Base-by-base conservation (phyloP, 2,888 invertebrate genomes). In the Ctena decussata region DNA sequence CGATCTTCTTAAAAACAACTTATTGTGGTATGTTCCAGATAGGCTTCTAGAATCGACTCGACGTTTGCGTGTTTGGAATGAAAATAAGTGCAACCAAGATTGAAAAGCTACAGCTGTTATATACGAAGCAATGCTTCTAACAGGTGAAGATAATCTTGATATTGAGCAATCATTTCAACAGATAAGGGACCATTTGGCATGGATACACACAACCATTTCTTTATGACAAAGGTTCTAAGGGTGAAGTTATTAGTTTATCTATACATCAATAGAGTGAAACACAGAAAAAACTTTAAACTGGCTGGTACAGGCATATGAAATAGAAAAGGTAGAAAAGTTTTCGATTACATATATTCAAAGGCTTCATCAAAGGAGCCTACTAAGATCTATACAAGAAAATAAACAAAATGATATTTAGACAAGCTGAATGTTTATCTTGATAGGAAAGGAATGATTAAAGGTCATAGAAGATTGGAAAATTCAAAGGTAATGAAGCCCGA, bases 371-470 rank as follows among this genome's bases (percentile, higher is more conserved):
- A 18, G 35, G 6, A 30, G 27, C 32, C 35, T 69, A 18, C 15
- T 69, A 6, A 21, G 27, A 15, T 32, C 27, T 35, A 69, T 69
- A 11, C 12, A 35, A 15, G 37, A 24, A 18, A 37, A 69, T 21
- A 69, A 69, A 69, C 69, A 12, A 35, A 11, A 37, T n/a, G 21
- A 53, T 53, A 11, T 53, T 15, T 18, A 53, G n/a, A 21, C 72
- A 24, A 69, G 21, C 21, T 82, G n/a, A 71, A 77, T 65, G 8
- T 82, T 27, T 32, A 35, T 24, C 8, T 82, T 21, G 82, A 71
- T 46, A 30, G 30, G 24, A 44, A 77, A n/a, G 37, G 60, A 27
- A 18, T 82, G 21, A 18, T 82, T n/a, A 70, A 72, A 49, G 77
- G 82, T n/a, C 70, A 44, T 37, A 72, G n/a, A n/a, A n/a, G n/a